These are phyloP conservation scores for Heliconius himera DNA, from an alignment of 1,140 invertebrate genomes.

Conservation along the genomic window DNA sequence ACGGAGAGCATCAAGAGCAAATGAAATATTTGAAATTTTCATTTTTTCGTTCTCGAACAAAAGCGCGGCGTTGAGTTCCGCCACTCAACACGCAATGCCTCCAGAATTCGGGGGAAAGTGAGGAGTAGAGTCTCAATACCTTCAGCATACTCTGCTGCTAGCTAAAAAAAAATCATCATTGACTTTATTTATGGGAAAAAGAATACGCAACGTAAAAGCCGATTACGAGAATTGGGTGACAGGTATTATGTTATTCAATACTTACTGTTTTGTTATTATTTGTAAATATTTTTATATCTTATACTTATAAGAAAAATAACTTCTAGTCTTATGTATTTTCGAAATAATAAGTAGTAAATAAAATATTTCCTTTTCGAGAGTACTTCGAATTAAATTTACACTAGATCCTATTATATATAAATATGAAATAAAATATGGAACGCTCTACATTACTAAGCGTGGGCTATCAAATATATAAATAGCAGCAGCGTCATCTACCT, in stretches of 20 bases:
- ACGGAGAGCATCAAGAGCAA: too few relatives aligned
- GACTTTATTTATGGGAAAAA: neutral
- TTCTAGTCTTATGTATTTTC: neutral
- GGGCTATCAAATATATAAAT: neutral
- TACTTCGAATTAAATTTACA: neutral
- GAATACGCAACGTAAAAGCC: neutral
- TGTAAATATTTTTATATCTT: neutral
- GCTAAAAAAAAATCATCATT: too few relatives aligned
- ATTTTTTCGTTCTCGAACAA: too few relatives aligned
- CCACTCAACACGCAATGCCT: too few relatives aligned
- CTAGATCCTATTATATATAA: neutral
- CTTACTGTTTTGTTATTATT: neutral
- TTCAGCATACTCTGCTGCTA: too few relatives aligned
- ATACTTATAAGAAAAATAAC: neutral
- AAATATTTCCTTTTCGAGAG: neutral
- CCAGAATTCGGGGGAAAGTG: too few relatives aligned
- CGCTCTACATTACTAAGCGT: neutral
- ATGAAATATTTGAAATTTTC: too few relatives aligned
- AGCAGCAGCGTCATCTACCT: neutral
- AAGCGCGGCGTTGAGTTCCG: too few relatives aligned
- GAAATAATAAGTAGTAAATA: neutral
- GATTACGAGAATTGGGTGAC: slow-evolving; percentile 24
- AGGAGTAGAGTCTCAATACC: too few relatives aligned
- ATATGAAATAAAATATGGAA: neutral
- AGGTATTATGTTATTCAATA: slow-evolving; percentile 23